Evolutionary conservation across 2,888 invertebrate genomes (phyloP), one percentile per base, ranked within the genome.

Genomic region (Athalia rosae): DNA sequence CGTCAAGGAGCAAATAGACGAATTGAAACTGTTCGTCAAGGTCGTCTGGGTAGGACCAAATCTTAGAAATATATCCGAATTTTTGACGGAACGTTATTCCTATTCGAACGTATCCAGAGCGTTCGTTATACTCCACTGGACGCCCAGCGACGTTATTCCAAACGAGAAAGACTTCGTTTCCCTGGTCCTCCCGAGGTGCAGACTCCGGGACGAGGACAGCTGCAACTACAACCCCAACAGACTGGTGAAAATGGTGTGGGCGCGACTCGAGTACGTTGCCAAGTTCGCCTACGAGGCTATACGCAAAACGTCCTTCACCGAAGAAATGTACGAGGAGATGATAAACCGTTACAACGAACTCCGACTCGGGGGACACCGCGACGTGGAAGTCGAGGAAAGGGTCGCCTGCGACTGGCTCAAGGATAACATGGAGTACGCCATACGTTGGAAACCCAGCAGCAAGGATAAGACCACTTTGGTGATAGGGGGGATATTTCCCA

Each of bases 401-500:
- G 90, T 93, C 0, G 95, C 95, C 0, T 96, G 96, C 86, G 88
- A 91, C 5, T 96, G 95, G 95, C 88, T 96, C 81, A 85, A 81
- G 9, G 84, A 90, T 0, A 91, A 93, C 82, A 81, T 89, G 4
- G 81, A 89, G 15, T 83, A 84, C 0, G 88, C 89, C 0, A 91
- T 93, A 90, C 83, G 80, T 1, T 93, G 93, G 93, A 88, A 89
- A 77, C 87, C 89, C 0, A 83, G 80, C 45, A 85, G 87, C 1
- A 84, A 85, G 4, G 84, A 89, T 56, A 88, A 87, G 85, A 81
- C 91, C 86, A 84, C 90, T 83, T 89, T 95, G 8, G 91, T 91
- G 82, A 92, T 95, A 56, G 94, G 94, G 28, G 95, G 95, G 0
- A 94, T 95, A 82, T 95, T 95, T 86, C 95, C 96, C 0, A 90